Evolutionary conservation across 2,113 vertebrate species (phyloP).

Genomic region (Rhineura floridana): DNA sequence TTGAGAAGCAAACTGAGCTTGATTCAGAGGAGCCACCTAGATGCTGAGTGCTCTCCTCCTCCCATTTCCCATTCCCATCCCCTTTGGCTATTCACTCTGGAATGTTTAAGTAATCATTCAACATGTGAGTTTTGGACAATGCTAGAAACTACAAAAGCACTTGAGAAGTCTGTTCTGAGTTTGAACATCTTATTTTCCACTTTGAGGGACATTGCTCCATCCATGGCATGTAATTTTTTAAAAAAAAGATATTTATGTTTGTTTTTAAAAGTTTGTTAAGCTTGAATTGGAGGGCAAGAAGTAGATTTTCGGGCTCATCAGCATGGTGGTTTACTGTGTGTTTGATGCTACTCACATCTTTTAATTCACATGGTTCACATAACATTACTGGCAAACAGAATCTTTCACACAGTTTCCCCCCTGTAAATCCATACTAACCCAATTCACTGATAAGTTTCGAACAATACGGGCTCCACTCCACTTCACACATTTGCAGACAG

Average conservation of each 20-base stretch:
- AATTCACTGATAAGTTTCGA: too few species aligned
- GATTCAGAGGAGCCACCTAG: not conserved
- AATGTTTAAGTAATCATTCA: slow-evolving; percentile 35
- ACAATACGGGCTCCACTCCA: too few species aligned
- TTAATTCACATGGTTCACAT: too few species aligned
- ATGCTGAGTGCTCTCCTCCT: not conserved
- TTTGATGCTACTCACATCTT: too few species aligned
- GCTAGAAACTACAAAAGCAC: not conserved
- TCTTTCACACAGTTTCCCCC: too few species aligned
- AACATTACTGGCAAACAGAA: too few species aligned
- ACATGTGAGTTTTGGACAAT: slow-evolving; percentile 7
- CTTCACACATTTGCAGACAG: too few species aligned
- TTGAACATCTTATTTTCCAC: not conserved
- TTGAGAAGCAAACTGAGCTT: not conserved
- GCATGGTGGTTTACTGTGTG: too few species aligned
- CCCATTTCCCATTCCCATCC: not conserved
- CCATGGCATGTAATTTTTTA: not conserved
- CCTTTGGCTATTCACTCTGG: not conserved
- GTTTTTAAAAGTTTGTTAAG: not conserved
- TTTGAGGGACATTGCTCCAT: not conserved
- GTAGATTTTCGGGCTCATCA: not conserved
- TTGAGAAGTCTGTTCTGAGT: not conserved
- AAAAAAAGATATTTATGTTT: slow-evolving; percentile 1
- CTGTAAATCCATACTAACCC: too few species aligned
- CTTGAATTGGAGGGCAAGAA: not conserved